Base-by-base conservation (phyloP, 2,797 vertebrate species). In the Jordanella pulchra region DNA sequence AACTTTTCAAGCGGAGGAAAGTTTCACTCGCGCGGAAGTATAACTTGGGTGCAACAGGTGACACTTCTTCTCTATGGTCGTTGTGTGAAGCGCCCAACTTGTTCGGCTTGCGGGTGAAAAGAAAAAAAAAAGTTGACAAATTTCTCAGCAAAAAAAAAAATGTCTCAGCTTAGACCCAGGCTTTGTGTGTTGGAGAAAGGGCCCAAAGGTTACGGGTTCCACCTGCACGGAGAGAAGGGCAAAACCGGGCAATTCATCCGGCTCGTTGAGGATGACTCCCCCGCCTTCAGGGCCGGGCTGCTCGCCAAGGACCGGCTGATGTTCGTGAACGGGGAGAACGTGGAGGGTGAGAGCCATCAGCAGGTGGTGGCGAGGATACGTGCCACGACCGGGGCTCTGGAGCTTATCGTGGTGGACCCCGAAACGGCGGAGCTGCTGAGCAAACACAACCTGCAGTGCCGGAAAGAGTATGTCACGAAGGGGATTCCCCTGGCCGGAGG, bases 221-320 rank as follows among this genome's bases (percentile, higher is more conserved):
- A 98, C 89, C 93, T 99, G 80, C 97, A 99, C 89, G 97, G 97
- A 1, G 97, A 98, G 87, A 98, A 97, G 87, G 94, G 94, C 67
- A 97, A 96, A 66, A 87, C 82, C 45, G 97, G 97, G 4, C 97
- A 99, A 95, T 98, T 94, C 72, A 96, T 99, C 86, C 90, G 97
- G 23, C 93, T 97, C 12, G 97, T 99, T 81, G 97, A 99, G 90
- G 83, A 94, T 0, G 95, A 94, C 71, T 97, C 97, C 0, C 94
- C 97, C 7, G 97, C 97, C 5, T 90, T 94, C 50, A 82, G 56
- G 21, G 88, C 96, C 15, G 97, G 97, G 84, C 92, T 99, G 7
- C 87, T 83, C 15, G 95, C 97, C 1, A 96, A 97, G 0, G 97
- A 99, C 89, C 94, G 93, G 18, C 85, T 99, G 66, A 84, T 92